These are phyloP conservation scores for Palythoa grandiflora DNA, from an alignment of 92 coral and sea anemone species.

Conservation along the genomic window DNA sequence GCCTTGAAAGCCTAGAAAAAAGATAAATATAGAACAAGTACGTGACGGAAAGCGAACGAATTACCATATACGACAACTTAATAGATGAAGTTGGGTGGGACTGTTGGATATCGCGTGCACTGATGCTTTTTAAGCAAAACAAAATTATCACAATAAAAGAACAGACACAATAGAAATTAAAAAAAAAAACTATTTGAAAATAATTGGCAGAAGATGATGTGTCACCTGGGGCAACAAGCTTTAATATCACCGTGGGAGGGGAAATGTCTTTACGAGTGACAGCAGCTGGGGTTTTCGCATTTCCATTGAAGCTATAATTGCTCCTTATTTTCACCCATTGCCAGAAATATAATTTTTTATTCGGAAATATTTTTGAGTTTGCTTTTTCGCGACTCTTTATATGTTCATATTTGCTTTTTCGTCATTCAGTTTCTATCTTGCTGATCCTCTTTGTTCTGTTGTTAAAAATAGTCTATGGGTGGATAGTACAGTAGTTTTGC, in stretches of 20 bases:
- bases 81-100: neutral
- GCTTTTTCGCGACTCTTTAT: too few species aligned
- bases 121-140: neutral
- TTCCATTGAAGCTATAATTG: too few species aligned
- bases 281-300: too few species aligned
- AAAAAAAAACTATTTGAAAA: neutral
- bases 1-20: neutral
- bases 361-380: too few species aligned
- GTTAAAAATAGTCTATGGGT: too few species aligned
- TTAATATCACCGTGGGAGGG: neutral
- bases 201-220: neutral
- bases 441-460: neutral
- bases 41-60: too few species aligned
- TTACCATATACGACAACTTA: neutral
- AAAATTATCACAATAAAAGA: neutral
- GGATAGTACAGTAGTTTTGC: neutral
- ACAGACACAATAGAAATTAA: neutral
- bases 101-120: neutral
- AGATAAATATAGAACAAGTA: too few species aligned
- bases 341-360: too few species aligned
- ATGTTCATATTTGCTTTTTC: too few species aligned
- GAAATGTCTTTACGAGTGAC: too few species aligned
- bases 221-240: neutral
- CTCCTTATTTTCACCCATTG: too few species aligned
- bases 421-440: neutral